phyloP scores from a whole-genome alignment of 1,140 invertebrate species.

The Brachionus manjavacas region DNA sequence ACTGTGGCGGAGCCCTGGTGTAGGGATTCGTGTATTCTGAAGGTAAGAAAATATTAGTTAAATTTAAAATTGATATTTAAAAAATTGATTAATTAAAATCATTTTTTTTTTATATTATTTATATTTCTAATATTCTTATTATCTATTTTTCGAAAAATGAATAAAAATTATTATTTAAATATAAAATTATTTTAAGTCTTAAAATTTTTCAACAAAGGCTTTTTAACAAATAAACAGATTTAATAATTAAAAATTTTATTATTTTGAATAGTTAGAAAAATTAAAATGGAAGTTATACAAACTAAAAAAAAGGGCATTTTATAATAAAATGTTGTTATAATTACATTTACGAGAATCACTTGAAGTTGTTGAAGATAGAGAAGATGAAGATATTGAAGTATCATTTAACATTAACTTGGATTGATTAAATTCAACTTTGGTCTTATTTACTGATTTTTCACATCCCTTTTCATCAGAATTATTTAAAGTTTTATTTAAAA shows the following conservation, averaged over 20 bases:
- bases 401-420: background rate
- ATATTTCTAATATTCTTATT: too few relatives aligned
- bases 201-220: background rate
- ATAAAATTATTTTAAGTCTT: too few relatives aligned
- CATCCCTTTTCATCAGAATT: background rate
- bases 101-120: too few relatives aligned
- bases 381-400: conserved; percentile 6
- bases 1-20: too few relatives aligned
- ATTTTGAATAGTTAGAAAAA: background rate
- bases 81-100: too few relatives aligned
- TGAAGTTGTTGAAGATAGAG: background rate
- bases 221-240: background rate
- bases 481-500: conserved; percentile 1
- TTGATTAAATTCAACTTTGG: background rate
- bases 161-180: too few relatives aligned
- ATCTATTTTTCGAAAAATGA: too few relatives aligned
- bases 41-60: too few relatives aligned
- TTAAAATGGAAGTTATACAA: background rate
- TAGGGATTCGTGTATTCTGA: too few relatives aligned
- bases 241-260: background rate
- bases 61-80: too few relatives aligned
- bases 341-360: background rate
- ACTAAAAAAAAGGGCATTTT: background rate
- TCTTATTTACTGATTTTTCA: background rate
- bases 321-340: background rate